Evolutionary conservation across 2,797 vertebrate genomes (phyloP), one percentile per base, ranked within the genome.

Genomic region (Syngnathus rostellatus): DNA sequence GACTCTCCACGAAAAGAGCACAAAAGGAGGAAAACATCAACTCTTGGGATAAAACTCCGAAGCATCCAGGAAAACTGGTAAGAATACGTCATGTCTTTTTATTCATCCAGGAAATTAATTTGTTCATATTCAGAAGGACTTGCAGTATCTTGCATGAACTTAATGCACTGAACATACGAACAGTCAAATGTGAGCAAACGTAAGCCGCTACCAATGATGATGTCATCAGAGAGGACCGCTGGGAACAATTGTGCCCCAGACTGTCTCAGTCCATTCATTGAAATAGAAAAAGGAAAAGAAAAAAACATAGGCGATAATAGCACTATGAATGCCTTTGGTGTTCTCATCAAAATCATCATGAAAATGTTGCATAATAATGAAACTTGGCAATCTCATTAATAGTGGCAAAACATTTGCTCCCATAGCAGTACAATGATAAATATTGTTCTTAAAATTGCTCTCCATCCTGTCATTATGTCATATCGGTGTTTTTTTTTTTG

Each of bases 21-120:
- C 61, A 64, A 63, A 62, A 63, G 67, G 68, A 76, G 65, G 67
- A 79, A 2, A 72, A 62, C 40, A 61, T 39, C 65, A 62, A 41
- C 40, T 23, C 61, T 45, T 21, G 43, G 61, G 45, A 43, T n/a
- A 25, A 46, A 63, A 64, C 25, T 51, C 16, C 59, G 23, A 61
- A 61, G 39, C 41, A 12, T 17, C 11, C 21, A 8, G 39, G 19
- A 9, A 23, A 62, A 45, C 21, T 46, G 60, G 60, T 62, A 62
- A 45, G 60, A 62, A 25, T 7, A 37, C 55, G 8, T 31, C 3
- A 14, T 55, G 53, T 11, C 0, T 48, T 48, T 48, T 17, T 48
- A 7, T 48, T 17, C 16, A 1, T 48, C 16, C 16, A 17, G 46
- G 16, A 48, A 48, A 48, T 48, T 6, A 17, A 17, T 48, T 17